Evolutionary conservation across 2,113 vertebrate species (phyloP), one percentile per base, ranked within the genome.

Genomic region (Scartelaos histophorus): DNA sequence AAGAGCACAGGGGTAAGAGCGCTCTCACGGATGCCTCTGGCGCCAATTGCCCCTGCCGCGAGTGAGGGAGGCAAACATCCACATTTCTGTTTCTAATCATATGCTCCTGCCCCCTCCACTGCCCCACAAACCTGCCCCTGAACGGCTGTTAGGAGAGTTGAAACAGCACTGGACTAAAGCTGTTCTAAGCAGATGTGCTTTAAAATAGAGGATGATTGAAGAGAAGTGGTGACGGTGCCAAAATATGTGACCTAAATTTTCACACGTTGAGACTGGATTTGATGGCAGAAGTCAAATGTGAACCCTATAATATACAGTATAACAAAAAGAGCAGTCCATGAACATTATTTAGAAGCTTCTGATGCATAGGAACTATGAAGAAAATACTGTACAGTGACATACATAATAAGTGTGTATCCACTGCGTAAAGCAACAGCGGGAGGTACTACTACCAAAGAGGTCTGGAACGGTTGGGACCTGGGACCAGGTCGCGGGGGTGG

Each of bases 81-180:
- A 49, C 21, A 35, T 72, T 54, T 75, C 81, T 87, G 88, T 84
- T 87, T 87, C 71, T 35, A 70, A 87, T 89, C 74, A 82, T 10
- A 12, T 16, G 69, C 49, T 74, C 71, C 34, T 16, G 51, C 17
- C 47, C 67, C 25, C 19, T 22, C 54, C 21, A 68, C 64, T 22
- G 49, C 29, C 2, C 54, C 65, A 13, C 29, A 60, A 38, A 67
- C 69, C 34, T 21, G 25, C 62, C 53, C 22, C 68, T 70, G 60
- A 35, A 69, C 10, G 60, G 34, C 60, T 80, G 61, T 73, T 57
- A 57, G 65, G 65, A 62, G 53, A 62, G 45, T 49, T 43, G 51
- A 25, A 13, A 21, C 11, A 53, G 57, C 47, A 64, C 68, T 80
- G 25, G 53, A 35, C 49, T 61, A 24, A 54, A 71, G 60, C 22